Evolutionary conservation across 2,113 vertebrate genomes (phyloP).

Genomic region (Ia io): DNA sequence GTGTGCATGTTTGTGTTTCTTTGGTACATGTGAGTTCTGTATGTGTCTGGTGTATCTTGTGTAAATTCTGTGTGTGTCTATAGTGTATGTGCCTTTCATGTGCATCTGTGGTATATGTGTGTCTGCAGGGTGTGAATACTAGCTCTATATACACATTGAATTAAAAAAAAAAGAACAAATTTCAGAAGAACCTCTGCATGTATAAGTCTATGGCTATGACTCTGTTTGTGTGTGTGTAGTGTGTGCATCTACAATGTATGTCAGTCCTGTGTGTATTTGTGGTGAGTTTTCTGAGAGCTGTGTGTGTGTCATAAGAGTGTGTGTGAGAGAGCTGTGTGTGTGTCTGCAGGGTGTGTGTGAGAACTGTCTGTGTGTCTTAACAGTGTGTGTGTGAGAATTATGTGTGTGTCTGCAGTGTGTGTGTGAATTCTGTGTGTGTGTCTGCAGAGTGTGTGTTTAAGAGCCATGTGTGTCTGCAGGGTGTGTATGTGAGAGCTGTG

Average conservation of each 20-base stretch:
- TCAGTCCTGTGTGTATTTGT: neutral
- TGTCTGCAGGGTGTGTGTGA: no score
- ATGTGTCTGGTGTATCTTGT: no score
- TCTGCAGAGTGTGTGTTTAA: neutral
- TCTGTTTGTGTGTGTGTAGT: neutral
- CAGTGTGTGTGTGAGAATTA: neutral
- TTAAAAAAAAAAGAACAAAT: neutral
- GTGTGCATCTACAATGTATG: neutral
- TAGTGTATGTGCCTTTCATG: neutral
- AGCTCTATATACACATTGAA: neutral
- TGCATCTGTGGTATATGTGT: no score
- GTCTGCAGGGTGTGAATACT: neutral
- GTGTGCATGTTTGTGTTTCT: neutral
- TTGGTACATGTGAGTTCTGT: neutral
- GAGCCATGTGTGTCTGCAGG: neutral
- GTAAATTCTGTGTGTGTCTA: neutral
- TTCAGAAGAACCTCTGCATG: neutral
- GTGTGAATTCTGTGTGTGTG: neutral
- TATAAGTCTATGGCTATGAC: neutral
- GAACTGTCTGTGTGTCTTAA: no score
- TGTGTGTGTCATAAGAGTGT: neutral
- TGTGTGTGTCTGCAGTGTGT: neutral
- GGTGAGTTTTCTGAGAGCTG: no score
- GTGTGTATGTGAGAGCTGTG: no score
- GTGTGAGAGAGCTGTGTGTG: neutral